Percentiles rank a stretch among this genome's conserved stretches.
Conservation (phyloP, 2,797 vertebrate genomes). For the Lateolabrax maculatus region DNA sequence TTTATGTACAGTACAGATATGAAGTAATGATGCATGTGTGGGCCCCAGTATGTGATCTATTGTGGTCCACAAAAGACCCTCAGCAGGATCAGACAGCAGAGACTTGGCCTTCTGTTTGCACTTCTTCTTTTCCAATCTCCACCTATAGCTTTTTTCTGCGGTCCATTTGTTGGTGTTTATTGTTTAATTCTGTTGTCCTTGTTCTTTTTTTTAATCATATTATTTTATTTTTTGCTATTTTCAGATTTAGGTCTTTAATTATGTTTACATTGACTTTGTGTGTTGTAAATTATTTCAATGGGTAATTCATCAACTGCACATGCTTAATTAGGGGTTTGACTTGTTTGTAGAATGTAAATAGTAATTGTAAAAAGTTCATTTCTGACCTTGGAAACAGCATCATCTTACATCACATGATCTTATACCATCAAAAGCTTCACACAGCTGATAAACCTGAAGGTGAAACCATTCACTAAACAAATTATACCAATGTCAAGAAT, state of each 20-base stretch:
- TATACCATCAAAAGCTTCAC: neutral
- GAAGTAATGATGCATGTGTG: conserved; percentile 44
- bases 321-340: neutral
- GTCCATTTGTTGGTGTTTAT: too few relatives aligned
- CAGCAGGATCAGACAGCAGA: conserved; percentile 32
- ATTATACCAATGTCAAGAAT: too few relatives aligned
- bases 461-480: neutral
- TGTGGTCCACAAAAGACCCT: conserved; percentile 24
- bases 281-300: neutral
- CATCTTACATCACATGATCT: neutral
- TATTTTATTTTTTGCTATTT: neutral
- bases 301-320: neutral
- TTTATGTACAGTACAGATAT: conserved; percentile 9
- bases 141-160: neutral
- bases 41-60: conserved; percentile 22
- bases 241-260: neutral
- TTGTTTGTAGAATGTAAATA: neutral
- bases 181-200: too few relatives aligned
- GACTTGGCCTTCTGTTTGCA: neutral
- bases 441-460: neutral
- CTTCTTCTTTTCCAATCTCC: neutral
- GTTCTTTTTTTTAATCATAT: too few relatives aligned
- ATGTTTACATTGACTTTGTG: neutral
- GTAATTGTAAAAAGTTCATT: neutral
- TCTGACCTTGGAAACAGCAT: neutral